Conservation (phyloP, 92 coral and sea anemone genomes). For the Phenganax subtilis region DNA sequence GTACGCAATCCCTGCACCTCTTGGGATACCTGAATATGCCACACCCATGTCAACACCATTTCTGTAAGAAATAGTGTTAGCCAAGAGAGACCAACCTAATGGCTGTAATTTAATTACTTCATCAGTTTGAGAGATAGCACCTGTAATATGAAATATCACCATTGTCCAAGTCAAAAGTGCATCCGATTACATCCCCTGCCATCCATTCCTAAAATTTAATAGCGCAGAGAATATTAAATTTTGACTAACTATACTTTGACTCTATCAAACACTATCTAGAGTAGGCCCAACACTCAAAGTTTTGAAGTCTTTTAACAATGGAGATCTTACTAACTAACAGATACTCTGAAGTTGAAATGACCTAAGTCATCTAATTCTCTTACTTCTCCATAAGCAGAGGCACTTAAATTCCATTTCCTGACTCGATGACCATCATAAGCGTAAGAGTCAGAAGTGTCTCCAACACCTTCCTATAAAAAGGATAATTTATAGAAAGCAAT, state of each 20-base stretch:
- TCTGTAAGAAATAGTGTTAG: conserved; percentile 42
- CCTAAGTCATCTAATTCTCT: neutral
- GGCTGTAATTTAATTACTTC: neutral
- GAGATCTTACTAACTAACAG: too few species aligned
- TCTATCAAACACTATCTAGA: neutral
- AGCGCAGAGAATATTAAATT: neutral
- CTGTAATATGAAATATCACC: conserved; percentile 87
- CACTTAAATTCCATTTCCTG: conserved; percentile 87
- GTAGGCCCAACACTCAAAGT: neutral
- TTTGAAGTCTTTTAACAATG: neutral
- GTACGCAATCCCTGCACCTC: conserved; percentile 88
- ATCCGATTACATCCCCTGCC: conserved; percentile 98
- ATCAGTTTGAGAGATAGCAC: conserved; percentile 23
- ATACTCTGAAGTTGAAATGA: too few species aligned
- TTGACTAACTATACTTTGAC: too few species aligned
- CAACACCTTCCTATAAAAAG: conserved; percentile 78
- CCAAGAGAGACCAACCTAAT: neutral
- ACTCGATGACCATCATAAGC: conserved; percentile 99
- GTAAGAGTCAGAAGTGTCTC: conserved; percentile 85
- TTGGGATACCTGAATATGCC: conserved; percentile 84
- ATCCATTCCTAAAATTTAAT: conserved; percentile 66
- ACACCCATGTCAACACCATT: conserved; percentile 86
- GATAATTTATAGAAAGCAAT: neutral
- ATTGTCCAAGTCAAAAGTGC: conserved; percentile 69
- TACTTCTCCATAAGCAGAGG: conserved; percentile 97